Conservation (phyloP, 2,888 invertebrate genomes). For the Ecliptopera silaceata region DNA sequence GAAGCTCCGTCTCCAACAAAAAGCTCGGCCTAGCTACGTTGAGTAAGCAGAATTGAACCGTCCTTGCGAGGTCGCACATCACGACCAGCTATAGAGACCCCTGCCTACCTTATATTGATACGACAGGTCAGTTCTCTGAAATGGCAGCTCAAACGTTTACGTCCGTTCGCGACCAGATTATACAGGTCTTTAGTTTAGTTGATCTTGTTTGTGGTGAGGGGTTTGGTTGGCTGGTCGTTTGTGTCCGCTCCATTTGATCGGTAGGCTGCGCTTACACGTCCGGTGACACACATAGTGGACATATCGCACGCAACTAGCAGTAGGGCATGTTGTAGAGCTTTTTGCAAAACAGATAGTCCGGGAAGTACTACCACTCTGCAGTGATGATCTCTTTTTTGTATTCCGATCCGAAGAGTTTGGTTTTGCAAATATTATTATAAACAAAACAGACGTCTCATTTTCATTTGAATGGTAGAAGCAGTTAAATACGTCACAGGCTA, state of each 20-base stretch:
- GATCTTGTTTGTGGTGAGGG: constrained; percentile 21
- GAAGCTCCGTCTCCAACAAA: constrained; percentile 66
- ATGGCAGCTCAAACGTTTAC: constrained; percentile 18
- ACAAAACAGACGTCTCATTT: too few species aligned
- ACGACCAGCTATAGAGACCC: constrained; percentile 30
- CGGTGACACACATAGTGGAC: constrained; percentile 78
- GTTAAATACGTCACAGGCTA: too few species aligned
- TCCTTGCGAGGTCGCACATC: constrained; percentile 74
- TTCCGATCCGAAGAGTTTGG: too few species aligned
- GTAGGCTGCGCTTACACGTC: constrained; percentile 65
- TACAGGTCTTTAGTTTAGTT: constrained; percentile 18
- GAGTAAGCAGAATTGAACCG: constrained; percentile 75
- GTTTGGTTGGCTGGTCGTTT: constrained; percentile 46
- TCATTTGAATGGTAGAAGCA: too few species aligned
- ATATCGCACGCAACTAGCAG: constrained; percentile 80
- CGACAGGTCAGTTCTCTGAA: constrained; percentile 27
- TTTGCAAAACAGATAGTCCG: too few species aligned
- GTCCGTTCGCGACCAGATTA: constrained; percentile 25
- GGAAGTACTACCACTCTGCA: too few species aligned
- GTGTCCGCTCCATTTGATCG: constrained; percentile 79
- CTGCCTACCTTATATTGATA: constrained; percentile 30
- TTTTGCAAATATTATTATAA: too few species aligned
- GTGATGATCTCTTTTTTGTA: too few species aligned
- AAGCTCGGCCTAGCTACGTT: constrained; percentile 65
- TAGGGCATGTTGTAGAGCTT: too few species aligned